A percentile compares a stretch with the other conserved stretches of the same genome.
Evolutionary conservation across 2,113 vertebrate genomes (phyloP).

Genomic region (Fulica atra): DNA sequence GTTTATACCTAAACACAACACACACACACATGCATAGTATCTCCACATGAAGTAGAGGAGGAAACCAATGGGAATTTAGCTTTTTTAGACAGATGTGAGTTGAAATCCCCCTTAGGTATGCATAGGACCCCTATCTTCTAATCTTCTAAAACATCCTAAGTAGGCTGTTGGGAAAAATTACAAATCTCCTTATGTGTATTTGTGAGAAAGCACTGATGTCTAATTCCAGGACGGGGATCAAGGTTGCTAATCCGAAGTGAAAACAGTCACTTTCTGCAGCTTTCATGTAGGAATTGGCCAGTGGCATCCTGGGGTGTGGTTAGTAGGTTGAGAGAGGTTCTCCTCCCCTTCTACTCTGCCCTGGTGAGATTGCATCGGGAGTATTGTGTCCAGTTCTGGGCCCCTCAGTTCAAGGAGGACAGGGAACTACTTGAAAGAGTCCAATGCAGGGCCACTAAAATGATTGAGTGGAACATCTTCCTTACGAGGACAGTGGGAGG

Average conservation of each 20-base stretch:
- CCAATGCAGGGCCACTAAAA: too few relatives aligned
- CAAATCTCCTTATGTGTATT: not conserved
- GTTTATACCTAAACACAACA: not conserved
- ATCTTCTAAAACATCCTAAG: not conserved
- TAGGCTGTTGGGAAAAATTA: not conserved
- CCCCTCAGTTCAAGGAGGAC: too few relatives aligned
- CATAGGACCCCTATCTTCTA: not conserved
- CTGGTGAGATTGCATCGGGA: too few relatives aligned
- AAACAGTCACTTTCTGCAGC: not conserved
- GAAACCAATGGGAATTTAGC: not conserved
- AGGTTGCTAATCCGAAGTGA: not conserved
- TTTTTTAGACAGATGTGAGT: not conserved
- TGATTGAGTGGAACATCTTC: too few relatives aligned
- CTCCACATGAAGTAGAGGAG: not conserved
- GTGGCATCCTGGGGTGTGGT: too few relatives aligned
- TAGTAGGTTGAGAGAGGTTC: too few relatives aligned
- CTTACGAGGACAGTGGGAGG: too few relatives aligned
- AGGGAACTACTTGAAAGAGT: too few relatives aligned
- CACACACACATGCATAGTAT: not conserved
- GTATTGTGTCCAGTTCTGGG: too few relatives aligned
- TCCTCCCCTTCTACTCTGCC: too few relatives aligned
- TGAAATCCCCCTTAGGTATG: not conserved
- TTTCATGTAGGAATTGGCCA: not conserved
- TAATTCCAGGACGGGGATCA: not conserved
- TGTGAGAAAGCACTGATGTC: not conserved